Evolutionary conservation across 2,113 vertebrate genomes (phyloP).

Genomic region (Passer montanus): DNA sequence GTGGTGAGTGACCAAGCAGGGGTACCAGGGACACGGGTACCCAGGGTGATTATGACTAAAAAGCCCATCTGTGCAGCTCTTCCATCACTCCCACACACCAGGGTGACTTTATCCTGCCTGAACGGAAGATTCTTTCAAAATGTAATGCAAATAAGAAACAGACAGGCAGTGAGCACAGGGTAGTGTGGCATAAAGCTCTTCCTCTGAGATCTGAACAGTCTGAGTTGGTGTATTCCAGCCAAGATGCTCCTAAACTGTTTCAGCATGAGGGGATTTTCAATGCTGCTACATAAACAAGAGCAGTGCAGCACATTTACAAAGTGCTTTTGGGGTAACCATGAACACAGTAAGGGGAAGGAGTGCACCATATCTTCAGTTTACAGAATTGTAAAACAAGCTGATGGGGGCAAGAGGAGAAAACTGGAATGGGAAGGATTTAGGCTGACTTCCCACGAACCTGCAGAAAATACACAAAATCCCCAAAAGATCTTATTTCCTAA

Average conservation of each 20-base stretch:
- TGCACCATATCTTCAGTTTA: background rate
- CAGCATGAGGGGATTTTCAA: background rate
- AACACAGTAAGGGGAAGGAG: background rate
- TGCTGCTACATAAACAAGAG: background rate
- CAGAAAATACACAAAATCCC: conserved; percentile 54
- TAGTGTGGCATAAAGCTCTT: background rate
- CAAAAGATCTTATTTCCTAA: conserved; percentile 62
- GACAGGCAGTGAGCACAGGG: background rate
- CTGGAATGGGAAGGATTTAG: background rate
- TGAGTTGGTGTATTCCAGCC: background rate
- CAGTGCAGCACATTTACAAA: background rate
- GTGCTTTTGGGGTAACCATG: background rate
- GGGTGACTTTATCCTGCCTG: background rate
- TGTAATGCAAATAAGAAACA: conserved; percentile 24
- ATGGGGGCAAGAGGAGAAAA: background rate
- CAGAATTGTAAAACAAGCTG: background rate
- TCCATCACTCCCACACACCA: conserved; percentile 34
- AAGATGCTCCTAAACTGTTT: background rate
- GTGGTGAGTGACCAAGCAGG: background rate
- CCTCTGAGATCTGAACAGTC: background rate
- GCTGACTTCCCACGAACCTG: conserved; percentile 25
- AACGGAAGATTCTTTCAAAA: conserved; percentile 1
- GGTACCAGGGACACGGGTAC: background rate
- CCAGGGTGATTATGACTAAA: background rate
- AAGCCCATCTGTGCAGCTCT: conserved; percentile 34